Evolutionary conservation across 2,797 vertebrate genomes (phyloP).

Genomic region (Myotis daubentonii): DNA sequence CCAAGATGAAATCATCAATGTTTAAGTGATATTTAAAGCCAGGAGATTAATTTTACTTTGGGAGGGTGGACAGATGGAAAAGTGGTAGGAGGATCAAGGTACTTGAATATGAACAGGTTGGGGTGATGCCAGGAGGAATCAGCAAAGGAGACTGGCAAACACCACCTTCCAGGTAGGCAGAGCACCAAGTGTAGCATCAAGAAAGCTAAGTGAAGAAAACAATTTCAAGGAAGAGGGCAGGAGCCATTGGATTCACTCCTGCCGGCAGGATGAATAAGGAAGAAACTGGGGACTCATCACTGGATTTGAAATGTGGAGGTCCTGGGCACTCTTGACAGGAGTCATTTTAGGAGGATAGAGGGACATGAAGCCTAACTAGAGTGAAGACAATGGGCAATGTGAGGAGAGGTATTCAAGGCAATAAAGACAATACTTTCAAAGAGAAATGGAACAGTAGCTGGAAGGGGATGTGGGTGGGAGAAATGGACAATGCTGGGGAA

Average conservation of each 20-base stretch:
- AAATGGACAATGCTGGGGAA: background rate
- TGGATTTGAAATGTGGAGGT: background rate
- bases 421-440: background rate
- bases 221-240: background rate
- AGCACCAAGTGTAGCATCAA: background rate
- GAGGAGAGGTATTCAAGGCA: background rate
- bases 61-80: constrained; percentile 27
- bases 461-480: background rate
- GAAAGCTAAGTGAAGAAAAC: constrained; percentile 11
- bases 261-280: background rate
- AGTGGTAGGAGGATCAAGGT: background rate
- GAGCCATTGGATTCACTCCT: background rate
- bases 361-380: background rate
- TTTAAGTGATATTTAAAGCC: constrained; percentile 41
- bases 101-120: constrained; percentile 9
- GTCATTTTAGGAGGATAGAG: background rate
- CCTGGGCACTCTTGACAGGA: background rate
- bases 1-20: constrained; percentile 3
- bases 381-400: background rate
- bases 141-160: background rate
- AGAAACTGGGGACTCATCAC: background rate
- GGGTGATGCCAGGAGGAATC: background rate
- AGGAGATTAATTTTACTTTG: constrained; percentile 30
- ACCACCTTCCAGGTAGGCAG: background rate
- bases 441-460: constrained; percentile 1